phyloP scores from a whole-genome alignment of 1,140 invertebrate species.

The Oppia nitens region DNA sequence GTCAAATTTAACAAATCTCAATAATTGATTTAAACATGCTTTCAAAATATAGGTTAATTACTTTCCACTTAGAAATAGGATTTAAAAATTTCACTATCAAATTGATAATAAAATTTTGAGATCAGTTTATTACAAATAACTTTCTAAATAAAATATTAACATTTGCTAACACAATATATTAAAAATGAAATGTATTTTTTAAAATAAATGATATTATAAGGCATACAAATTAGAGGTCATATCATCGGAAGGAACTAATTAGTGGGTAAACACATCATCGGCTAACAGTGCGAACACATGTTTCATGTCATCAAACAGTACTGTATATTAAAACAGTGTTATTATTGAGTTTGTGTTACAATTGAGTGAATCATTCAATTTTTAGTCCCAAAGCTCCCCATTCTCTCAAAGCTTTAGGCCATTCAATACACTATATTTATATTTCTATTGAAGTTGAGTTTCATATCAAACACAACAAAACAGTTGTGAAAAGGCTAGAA shows the following conservation, averaged over 20 bases:
- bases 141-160: no score
- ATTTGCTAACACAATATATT: no score
- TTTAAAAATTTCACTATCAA: no score
- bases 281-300: neutral
- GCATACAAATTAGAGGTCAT: neutral
- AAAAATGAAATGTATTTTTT: no score
- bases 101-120: no score
- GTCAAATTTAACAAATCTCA: no score
- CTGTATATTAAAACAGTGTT: no score
- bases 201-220: no score
- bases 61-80: no score
- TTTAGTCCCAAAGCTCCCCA: neutral
- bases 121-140: no score
- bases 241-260: neutral
- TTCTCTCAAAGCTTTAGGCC: neutral
- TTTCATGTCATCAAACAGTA: neutral
- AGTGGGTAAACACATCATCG: neutral
- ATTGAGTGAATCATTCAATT: neutral
- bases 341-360: neutral
- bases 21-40: no score
- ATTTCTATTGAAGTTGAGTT: neutral
- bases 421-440: neutral
- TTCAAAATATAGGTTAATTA: no score
- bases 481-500: neutral
- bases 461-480: neutral